A percentile compares a stretch with the other conserved stretches of the same genome.
Conservation (phyloP, 2,113 vertebrate genomes). For the Penelope pileata region DNA sequence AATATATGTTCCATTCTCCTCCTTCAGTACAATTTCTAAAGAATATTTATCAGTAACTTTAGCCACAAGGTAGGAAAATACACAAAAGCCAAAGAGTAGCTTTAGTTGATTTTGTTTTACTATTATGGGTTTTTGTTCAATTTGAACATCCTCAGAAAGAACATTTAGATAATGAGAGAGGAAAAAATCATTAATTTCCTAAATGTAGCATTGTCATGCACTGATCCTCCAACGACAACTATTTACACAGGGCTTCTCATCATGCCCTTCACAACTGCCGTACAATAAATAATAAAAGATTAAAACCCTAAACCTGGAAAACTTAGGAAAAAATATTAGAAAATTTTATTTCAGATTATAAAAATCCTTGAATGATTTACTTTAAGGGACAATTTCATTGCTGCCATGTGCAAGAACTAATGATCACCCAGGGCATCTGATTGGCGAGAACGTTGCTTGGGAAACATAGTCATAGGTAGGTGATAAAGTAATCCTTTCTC, state of each 20-base stretch:
- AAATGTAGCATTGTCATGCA: background rate
- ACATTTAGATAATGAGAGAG: background rate
- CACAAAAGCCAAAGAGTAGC: background rate
- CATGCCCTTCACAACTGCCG: conserved; percentile 72
- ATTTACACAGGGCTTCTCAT: conserved; percentile 57
- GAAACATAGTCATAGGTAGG: conserved; percentile 62
- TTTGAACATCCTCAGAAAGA: background rate
- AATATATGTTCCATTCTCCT: conserved; percentile 18
- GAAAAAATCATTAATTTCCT: conserved; percentile 55
- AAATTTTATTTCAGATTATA: conserved; percentile 85
- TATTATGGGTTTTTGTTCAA: background rate
- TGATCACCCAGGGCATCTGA: conserved; percentile 44
- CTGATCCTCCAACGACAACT: background rate
- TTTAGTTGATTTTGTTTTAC: conserved; percentile 29
- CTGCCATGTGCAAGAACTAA: conserved; percentile 79
- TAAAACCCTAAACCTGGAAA: conserved; percentile 85
- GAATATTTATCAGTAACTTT: conserved; percentile 59
- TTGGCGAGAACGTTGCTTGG: conserved; percentile 47
- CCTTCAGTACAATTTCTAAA: background rate
- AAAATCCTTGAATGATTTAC: conserved; percentile 84
- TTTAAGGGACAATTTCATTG: conserved; percentile 84
- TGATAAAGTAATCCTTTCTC: conserved; percentile 75
- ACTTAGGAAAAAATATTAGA: conserved; percentile 84
- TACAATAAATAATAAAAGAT: conserved; percentile 86
- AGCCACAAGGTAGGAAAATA: conserved; percentile 14